A percentile compares a stretch with the other conserved stretches of the same genome.
Evolutionary conservation across 2,888 invertebrate species (phyloP).

Genomic region (Melitaea athalia): DNA sequence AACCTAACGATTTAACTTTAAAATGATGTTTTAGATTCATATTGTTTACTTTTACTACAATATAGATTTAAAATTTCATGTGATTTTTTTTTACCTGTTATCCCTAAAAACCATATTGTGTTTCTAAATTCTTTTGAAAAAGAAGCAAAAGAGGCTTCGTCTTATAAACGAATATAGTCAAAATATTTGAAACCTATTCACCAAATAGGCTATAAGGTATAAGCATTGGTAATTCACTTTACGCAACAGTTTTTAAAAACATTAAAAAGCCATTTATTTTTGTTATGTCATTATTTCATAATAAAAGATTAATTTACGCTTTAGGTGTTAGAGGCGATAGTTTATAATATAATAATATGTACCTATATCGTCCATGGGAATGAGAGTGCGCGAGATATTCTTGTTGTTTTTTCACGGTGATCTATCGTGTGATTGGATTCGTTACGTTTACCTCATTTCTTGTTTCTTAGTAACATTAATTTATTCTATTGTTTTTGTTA

Average conservation of each 20-base stretch:
- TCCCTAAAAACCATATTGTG: too few species aligned
- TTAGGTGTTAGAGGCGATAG: not conserved
- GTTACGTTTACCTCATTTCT: conserved; percentile 5
- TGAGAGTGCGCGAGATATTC: not conserved
- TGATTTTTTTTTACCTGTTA: too few species aligned
- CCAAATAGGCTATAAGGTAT: conserved; percentile 10
- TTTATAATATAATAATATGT: not conserved
- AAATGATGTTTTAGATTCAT: too few species aligned
- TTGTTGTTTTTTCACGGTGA: conserved; percentile 2
- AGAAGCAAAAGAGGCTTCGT: not conserved
- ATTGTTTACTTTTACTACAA: too few species aligned
- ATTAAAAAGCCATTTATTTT: not conserved
- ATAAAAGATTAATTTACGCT: not conserved
- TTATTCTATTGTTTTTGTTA: not conserved
- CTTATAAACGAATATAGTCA: not conserved
- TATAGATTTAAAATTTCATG: too few species aligned
- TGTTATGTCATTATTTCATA: not conserved
- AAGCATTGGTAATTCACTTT: conserved; percentile 8
- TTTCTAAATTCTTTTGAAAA: too few species aligned
- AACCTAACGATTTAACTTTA: too few species aligned
- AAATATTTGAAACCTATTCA: not conserved
- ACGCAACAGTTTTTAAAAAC: not conserved
- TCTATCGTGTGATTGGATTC: conserved; percentile 5
- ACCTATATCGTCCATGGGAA: conserved; percentile 8
- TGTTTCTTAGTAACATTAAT: not conserved